These are phyloP conservation scores for Thomomys bottae DNA, from an alignment of 2,113 vertebrate genomes.

Conservation along the genomic window DNA sequence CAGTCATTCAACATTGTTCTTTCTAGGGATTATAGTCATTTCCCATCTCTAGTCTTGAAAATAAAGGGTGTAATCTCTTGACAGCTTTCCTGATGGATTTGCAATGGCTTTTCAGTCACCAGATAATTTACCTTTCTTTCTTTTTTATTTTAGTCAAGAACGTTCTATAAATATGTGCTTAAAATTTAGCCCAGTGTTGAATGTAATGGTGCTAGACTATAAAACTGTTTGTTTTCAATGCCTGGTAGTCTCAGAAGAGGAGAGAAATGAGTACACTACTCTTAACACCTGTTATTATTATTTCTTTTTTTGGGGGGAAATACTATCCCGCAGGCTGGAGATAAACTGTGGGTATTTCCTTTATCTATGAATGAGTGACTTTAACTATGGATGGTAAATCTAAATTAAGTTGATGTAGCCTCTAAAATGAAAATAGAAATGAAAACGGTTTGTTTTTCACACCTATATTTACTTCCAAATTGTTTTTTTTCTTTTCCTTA, in stretches of 20 bases:
- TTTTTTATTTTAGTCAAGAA: conserved; percentile 70
- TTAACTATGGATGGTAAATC: conserved; percentile 19
- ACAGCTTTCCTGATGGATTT: conserved; percentile 72
- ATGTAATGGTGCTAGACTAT: background rate
- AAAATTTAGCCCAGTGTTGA: conserved; percentile 2
- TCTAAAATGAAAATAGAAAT: conserved; percentile 67
- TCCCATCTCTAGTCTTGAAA: conserved; percentile 65
- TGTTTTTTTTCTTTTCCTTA: conserved; percentile 47
- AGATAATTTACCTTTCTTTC: conserved; percentile 58
- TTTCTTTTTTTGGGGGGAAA: conserved; percentile 10
- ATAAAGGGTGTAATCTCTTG: conserved; percentile 69
- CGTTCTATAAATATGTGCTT: conserved; percentile 59
- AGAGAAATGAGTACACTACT: conserved; percentile 5
- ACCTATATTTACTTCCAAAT: conserved; percentile 61
- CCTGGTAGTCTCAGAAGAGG: background rate
- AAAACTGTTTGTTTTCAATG: background rate
- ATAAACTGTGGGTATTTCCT: conserved; percentile 44
- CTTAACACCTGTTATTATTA: background rate
- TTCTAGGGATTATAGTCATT: conserved; percentile 58
- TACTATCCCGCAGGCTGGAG: background rate
- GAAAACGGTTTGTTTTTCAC: conserved; percentile 67
- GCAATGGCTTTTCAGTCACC: conserved; percentile 66
- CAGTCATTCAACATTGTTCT: conserved; percentile 63
- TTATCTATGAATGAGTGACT: background rate
- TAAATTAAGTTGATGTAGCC: conserved; percentile 64